These are phyloP conservation scores for human DNA, from an alignment of 2,113 vertebrate genomes.

Conservation along the genomic window GRCh38 chr14:72419501-72420000, in stretches of 20 bases:
- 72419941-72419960: neutral
- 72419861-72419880: neutral
- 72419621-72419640: neutral
- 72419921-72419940: neutral
- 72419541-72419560: neutral
- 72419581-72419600: neutral
- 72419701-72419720: neutral
- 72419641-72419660: neutral
- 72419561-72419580: neutral
- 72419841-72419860: neutral
- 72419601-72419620: neutral
- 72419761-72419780: neutral
- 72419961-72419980: neutral
- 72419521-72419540: neutral
- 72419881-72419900: neutral
- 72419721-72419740: neutral
- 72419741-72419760: neutral
- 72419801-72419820: neutral
- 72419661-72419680: neutral
- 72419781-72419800: neutral
- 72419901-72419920: neutral
- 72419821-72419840: neutral
- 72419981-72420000: fast-evolving
- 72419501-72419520: neutral
- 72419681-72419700: neutral